Base-by-base conservation (phyloP, 2,113 vertebrate genomes). In the Tauraco erythrolophus region DNA sequence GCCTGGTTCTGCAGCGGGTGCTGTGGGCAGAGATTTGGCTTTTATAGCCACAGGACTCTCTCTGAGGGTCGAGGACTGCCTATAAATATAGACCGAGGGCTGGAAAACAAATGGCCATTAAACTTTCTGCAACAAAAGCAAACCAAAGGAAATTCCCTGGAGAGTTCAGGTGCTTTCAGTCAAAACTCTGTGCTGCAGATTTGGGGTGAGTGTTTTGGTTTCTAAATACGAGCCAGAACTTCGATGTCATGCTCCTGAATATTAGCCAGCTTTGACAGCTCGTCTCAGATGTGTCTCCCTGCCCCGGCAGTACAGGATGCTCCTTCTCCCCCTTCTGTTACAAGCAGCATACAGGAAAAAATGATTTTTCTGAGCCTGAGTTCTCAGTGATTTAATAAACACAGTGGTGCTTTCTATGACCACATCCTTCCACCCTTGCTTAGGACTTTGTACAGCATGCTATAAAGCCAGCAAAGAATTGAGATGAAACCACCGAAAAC, bases 21-120 rank as follows among this genome's bases (percentile, higher is more conserved):
- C 6, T 28, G n/a, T 17, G 31, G 41, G 51, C 46, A 91, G 30
- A 87, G 19, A 28, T 61, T 70, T 75, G 57, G 61, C 9, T 35
- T 75, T 79, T 31, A 43, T 23, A 43, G 31, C 31, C 10, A 17
- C n/a, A 48, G 39, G 53, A 60, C 6, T 45, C 37, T 28, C 23
- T 60, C 31, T 43, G 25, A 69, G 30, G 21, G 24, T 39, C 0
- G 0, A 72, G 33, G 35, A 27, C 10, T 57, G 23, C 39, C 11
- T 80, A 4, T 60, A 80, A 70, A 45, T 70, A 50, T 0, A 61
- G 11, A 56, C 39, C 19, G 24, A 69, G 23, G 30, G 23, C 46
- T 80, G 78, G 56, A 45, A 75, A 80, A 71, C 11, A 84, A 76
- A 76, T 4, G 15, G 24, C 45, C 7, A 3, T 37, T 30, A 71